Base-by-base conservation (phyloP, 1,140 invertebrate species). In the Ruditapes philippinarum region DNA sequence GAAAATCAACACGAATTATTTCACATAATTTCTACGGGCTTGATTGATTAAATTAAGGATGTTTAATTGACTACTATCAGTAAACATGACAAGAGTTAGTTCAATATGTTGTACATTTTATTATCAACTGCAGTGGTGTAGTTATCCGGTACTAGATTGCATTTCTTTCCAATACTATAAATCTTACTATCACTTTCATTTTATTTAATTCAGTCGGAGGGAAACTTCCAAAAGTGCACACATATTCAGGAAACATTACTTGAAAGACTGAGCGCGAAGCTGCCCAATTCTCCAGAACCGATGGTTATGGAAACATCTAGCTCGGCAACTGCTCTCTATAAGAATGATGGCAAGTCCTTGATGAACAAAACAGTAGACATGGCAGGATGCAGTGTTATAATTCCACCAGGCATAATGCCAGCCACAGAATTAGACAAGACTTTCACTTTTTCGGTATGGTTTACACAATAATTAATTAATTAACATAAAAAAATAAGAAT, bases 231-330 rank as follows among this genome's bases (percentile, higher is more conserved):
- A 17, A 51, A 17, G 25, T 85, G 82, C 36, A 19, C 9, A 12
- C 17, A 22, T 14, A 51, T 74, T 22, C 28, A 57, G 14, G 31
- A 31, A 22, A 25, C 38, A 11, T 42, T 86, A 22, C 17, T 65
- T 14, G 42, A 40, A 1, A 17, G 62, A 5, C 40, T 86, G 2
- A n/a, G 45, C 0, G 5, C 0, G 2, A 40, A 60, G 38, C 33
- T 36, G 31, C 84, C 84, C 11, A 78, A 45, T 12, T 86, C 84
- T 4, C 49, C 74, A 33, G 12, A 36, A 3, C 70, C 84, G 17
- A 78, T 45, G 0, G 25, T 2, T 0, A 22, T 86, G 36, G 33
- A 36, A 25, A 40, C 70, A 28, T 19, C 38, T 22, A 86, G 54
- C 22, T 33, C 78, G 22, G 84, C 3, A 17, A 36, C 54, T 0